Percentiles rank a stretch among this genome's conserved stretches.
Conservation (phyloP, 2,113 vertebrate species). For the Sciurus niger region DNA sequence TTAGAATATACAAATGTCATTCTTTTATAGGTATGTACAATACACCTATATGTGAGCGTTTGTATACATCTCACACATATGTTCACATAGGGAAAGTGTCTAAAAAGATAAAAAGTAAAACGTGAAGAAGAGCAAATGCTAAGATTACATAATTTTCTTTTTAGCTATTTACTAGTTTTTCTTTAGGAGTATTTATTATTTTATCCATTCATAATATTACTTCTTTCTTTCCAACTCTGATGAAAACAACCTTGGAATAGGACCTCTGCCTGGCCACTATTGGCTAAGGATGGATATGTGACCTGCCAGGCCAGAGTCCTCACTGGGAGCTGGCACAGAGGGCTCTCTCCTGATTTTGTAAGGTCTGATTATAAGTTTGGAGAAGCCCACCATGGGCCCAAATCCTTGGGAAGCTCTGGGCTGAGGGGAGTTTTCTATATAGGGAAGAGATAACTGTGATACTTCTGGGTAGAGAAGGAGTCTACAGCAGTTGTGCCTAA, state of each 20-base stretch:
- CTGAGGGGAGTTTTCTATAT: neutral
- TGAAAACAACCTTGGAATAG: neutral
- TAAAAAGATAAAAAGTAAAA: neutral
- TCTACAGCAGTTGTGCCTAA: neutral
- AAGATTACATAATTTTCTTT: neutral
- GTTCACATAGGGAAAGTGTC: neutral
- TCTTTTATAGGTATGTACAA: neutral
- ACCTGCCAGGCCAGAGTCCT: neutral
- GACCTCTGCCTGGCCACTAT: neutral
- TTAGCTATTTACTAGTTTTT: neutral
- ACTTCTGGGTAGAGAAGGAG: neutral
- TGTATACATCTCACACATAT: neutral
- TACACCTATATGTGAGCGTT: neutral
- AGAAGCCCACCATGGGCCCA: neutral
- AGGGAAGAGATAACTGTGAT: neutral
- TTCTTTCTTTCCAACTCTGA: neutral
- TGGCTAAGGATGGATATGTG: neutral
- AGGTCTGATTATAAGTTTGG: neutral
- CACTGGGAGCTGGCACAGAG: neutral
- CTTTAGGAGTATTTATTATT: neutral
- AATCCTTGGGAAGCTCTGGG: neutral
- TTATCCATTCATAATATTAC: neutral
- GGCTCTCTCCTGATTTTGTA: neutral
- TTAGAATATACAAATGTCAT: neutral
- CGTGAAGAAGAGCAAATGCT: neutral